phyloP scores from a whole-genome alignment of 2,888 invertebrate genomes.

The Myathropa florea region DNA sequence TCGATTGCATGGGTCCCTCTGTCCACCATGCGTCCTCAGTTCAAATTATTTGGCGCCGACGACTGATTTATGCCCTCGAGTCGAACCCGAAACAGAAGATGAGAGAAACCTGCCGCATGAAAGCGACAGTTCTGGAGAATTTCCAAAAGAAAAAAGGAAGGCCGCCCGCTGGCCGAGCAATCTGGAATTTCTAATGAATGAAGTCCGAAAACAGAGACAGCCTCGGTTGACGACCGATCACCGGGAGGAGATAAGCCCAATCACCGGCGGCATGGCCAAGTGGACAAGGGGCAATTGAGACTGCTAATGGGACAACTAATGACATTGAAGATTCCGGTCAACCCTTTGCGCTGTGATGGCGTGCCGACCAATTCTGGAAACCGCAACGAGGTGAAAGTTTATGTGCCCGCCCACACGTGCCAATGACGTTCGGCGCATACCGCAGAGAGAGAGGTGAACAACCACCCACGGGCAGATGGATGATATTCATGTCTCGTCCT shows the following conservation, averaged over 20 bases:
- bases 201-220: conserved; percentile 25
- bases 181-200: conserved; percentile 55
- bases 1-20: conserved; percentile 8
- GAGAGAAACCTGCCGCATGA: conserved; percentile 40
- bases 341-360: conserved; percentile 17
- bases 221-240: conserved; percentile 17
- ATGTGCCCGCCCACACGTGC: conserved; percentile 40
- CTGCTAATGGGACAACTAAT: conserved; percentile 30
- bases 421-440: conserved; percentile 28
- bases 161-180: conserved; percentile 46
- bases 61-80: conserved; percentile 44
- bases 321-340: conserved; percentile 19
- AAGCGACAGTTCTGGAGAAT: conserved; percentile 62
- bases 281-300: conserved; percentile 33
- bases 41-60: conserved; percentile 59
- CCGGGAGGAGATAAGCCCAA: conserved; percentile 21
- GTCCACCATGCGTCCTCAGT: not conserved
- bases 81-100: conserved; percentile 16
- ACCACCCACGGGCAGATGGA: conserved; percentile 27
- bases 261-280: conserved; percentile 12
- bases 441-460: conserved; percentile 2
- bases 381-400: conserved; percentile 9
- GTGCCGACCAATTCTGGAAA: not conserved
- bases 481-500: conserved; percentile 51
- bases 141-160: conserved; percentile 27